These are phyloP conservation scores for Leptestheria dahalacensis DNA, from an alignment of 1,140 invertebrate species.

Conservation along the genomic window DNA sequence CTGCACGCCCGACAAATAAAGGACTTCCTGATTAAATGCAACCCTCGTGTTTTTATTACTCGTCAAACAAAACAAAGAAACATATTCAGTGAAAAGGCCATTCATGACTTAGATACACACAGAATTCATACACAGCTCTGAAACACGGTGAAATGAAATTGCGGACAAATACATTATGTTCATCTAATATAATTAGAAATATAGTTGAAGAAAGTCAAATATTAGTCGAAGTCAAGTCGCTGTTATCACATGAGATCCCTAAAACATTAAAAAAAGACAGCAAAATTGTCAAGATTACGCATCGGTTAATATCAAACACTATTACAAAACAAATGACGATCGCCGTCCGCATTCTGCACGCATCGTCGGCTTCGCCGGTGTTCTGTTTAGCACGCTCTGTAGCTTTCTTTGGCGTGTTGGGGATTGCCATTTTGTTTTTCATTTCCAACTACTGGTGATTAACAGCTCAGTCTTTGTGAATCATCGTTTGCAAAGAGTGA, in stretches of 20 bases:
- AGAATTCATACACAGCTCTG: too few relatives aligned
- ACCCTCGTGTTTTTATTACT: too few relatives aligned
- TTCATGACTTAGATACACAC: neutral
- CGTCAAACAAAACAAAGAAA: too few relatives aligned
- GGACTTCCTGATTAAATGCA: too few relatives aligned
- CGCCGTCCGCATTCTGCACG: too few relatives aligned
- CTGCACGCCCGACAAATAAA: neutral
- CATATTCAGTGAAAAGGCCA: neutral
- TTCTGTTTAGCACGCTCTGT: too few relatives aligned
- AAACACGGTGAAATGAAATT: too few relatives aligned
- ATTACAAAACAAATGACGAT: neutral
- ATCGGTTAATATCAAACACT: neutral
- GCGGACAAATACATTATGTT: too few relatives aligned
- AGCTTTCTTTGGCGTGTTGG: neutral
- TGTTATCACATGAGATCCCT: neutral
- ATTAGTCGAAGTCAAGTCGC: neutral
- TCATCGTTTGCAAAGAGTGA: slow-evolving; percentile 46
- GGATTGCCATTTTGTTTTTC: neutral
- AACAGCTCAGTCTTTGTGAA: slow-evolving; percentile 22
- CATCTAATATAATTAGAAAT: too few relatives aligned
- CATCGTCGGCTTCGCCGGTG: too few relatives aligned
- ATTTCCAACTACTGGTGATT: neutral
- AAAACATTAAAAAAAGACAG: neutral
- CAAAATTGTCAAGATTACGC: neutral
- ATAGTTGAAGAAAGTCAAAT: too few relatives aligned